These are phyloP conservation scores for Diachasma alloeum DNA, from an alignment of 1,140 invertebrate species.

Conservation along the genomic window DNA sequence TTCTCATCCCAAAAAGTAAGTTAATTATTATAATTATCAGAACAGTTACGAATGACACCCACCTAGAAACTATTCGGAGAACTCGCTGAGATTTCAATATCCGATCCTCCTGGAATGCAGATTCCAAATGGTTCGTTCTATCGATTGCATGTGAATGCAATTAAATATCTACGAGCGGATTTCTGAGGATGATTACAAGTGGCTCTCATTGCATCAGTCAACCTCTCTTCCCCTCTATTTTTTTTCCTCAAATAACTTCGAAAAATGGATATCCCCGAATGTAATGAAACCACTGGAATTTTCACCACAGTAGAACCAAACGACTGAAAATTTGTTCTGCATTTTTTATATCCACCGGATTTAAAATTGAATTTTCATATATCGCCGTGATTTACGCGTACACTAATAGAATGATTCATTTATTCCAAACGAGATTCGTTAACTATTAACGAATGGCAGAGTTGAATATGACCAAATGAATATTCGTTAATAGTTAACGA, in stretches of 20 bases:
- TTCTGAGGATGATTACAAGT: background rate
- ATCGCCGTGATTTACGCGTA: background rate
- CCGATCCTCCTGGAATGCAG: constrained; percentile 12
- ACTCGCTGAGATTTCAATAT: constrained; percentile 16
- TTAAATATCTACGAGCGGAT: constrained; percentile 25
- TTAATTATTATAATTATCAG: constrained; percentile 23
- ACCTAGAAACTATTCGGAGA: constrained; percentile 20
- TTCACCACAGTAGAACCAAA: background rate
- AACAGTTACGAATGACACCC: background rate
- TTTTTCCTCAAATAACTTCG: background rate
- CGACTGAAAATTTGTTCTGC: background rate
- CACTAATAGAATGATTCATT: too few species aligned
- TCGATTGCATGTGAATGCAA: constrained; percentile 25
- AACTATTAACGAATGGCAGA: too few species aligned
- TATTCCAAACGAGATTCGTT: too few species aligned
- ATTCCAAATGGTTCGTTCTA: constrained; percentile 20
- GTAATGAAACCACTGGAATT: background rate
- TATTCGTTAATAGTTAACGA: too few species aligned
- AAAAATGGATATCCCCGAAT: background rate
- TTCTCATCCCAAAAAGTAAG: background rate
- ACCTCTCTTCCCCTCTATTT: background rate
- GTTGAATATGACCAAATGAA: too few species aligned
- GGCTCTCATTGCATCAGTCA: background rate
- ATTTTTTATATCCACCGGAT: background rate
- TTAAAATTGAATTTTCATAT: background rate